Evolutionary conservation across 2,113 vertebrate species (phyloP), one percentile per base, ranked within the genome.

Genomic region (Passer domesticus): DNA sequence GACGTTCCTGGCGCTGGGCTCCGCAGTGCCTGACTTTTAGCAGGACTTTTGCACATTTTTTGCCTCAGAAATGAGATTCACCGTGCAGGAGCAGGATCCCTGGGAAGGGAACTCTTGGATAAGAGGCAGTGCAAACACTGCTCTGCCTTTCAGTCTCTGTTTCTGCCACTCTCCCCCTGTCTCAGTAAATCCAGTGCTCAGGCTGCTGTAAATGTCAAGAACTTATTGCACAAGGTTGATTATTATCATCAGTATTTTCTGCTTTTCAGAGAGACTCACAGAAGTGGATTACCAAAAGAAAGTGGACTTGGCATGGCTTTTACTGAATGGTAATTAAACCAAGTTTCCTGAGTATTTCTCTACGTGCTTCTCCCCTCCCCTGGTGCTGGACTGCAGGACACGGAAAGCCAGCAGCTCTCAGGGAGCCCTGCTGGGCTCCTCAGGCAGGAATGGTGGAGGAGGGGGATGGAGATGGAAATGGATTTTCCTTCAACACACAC

Each of bases 301-400:
- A 96, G 87, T 10, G 83, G 96, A 62, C 94, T 95, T 92, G 91
- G 95, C 94, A 97, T 95, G 90, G 97, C 96, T 98, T 96, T 94
- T 94, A 91, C 94, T 90, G 96, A 96, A 94, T 24, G 72, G 92
- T 59, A 92, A 96, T 95, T 94, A 95, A 96, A 96, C 87, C 93
- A 97, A 85, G 81, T 97, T 97, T 98, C 98, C 98, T 98, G 97
- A 98, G 97, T 96, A 96, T 91, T 96, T 95, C 93, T 93, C 92
- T 89, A 64, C 82, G 4, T 11, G 78, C 44, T 89, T 81, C 87
- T 97, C 95, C 96, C 88, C 87, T 94, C 52, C n/a, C 31, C 90
- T 55, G 87, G 60, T 53, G 75, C 94, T 75, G 88, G 66, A 53
- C 79, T 85, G 87, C 47, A 53, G 55, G 10, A 82, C 81, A 85